Base-by-base conservation (phyloP, 2,888 invertebrate species). In the Itoplectis maculator region DNA sequence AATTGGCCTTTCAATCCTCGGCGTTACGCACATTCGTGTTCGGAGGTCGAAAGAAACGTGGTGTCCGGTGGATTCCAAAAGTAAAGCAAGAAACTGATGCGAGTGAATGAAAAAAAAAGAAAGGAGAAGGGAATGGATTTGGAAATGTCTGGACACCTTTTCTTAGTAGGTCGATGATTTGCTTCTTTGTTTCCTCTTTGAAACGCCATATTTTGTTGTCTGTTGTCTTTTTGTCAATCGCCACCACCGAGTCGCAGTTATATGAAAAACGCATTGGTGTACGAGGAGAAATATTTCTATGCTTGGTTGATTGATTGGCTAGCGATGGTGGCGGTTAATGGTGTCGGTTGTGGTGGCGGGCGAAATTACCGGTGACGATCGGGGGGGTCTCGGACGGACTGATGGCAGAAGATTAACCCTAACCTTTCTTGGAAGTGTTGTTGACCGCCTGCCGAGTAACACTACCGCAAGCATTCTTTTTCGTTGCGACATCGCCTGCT, bases 331-430 rank as follows among this genome's bases (percentile, higher is more conserved):
- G 77, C 61, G 72, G 61, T 79, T 73, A 77, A 77, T 82, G 72
- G 20, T 76, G 73, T 56, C 61, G 47, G 40, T 59, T 47, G 61
- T 68, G 35, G 54, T 73, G 68, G 79, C 73, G 68, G 68, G 54
- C 79, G 79, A 79, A 79, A 82, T 79, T 61, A 73, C 77, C 76
- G 82, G 59, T 78, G 79, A 77, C 79, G 72, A 79, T 77, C 59
- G n/a, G 13, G 45, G 68, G 49, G 51, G 23, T 77, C 75, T 77
- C 79, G 76, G 82, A 83, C 79, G 82, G 82, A 83, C 79, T 77
- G 73, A 80, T 65, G 82, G 79, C 79, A 74, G 82, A 80, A 83
- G 82, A 83, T 79, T 83, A 79, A 79, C 82, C 76, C 82, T 83
- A 80, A 83, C 79, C 82, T 83, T 83, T 83, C 77, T 83, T 83